These are phyloP conservation scores for Eupithecia tripunctaria DNA, from an alignment of 2,888 invertebrate genomes.

Conservation along the genomic window DNA sequence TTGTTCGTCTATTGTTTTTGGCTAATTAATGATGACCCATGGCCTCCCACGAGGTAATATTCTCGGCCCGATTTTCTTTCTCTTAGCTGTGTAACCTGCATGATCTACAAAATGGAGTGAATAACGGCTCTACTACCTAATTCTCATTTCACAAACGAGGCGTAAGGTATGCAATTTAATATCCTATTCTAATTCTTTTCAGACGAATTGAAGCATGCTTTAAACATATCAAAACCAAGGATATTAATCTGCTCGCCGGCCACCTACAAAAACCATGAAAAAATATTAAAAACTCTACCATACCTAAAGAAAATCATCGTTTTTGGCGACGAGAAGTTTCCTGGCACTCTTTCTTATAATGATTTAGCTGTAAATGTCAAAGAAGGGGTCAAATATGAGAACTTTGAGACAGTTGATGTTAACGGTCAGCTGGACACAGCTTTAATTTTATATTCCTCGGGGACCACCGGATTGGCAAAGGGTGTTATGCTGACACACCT, in stretches of 20 bases:
- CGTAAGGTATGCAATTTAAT: not conserved
- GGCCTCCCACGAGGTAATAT: too few species aligned
- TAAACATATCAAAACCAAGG: slow-evolving; percentile 66
- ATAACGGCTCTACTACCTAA: not conserved
- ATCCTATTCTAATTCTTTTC: slow-evolving; percentile 42
- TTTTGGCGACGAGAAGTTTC: slow-evolving; percentile 54
- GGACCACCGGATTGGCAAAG: slow-evolving; percentile 73
- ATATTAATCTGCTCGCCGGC: slow-evolving; percentile 63
- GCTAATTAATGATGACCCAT: too few species aligned
- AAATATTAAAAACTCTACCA: slow-evolving; percentile 49
- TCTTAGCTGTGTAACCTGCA: not conserved
- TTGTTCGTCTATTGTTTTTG: too few species aligned
- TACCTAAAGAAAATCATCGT: slow-evolving; percentile 59
- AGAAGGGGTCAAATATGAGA: slow-evolving; percentile 55
- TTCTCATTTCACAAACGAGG: not conserved
- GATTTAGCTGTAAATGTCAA: slow-evolving; percentile 53
- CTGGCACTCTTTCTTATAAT: slow-evolving; percentile 54
- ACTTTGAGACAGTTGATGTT: slow-evolving; percentile 59
- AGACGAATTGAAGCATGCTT: slow-evolving; percentile 68
- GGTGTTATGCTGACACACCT: slow-evolving; percentile 71
- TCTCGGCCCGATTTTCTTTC: not conserved
- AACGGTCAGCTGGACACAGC: slow-evolving; percentile 59
- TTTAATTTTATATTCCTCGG: slow-evolving; percentile 71
- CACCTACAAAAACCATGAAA: slow-evolving; percentile 56
- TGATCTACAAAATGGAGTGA: not conserved